Conservation (phyloP, 2,888 invertebrate genomes). For the Volucella inflata region DNA sequence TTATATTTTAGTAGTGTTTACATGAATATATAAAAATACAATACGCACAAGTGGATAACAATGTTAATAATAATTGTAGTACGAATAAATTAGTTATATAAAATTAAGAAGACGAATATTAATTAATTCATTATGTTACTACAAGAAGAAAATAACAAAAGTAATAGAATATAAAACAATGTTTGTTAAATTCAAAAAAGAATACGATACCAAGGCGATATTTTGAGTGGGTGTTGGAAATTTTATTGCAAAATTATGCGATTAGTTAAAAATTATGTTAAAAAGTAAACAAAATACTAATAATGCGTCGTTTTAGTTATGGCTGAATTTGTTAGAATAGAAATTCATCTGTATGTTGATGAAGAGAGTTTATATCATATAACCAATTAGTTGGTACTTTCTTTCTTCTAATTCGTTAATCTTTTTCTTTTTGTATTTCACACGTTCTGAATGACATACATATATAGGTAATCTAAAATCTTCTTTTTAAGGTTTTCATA, state of each 20-base stretch:
- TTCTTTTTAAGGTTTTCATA: too few species aligned
- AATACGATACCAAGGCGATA: not conserved
- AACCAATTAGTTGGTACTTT: too few species aligned
- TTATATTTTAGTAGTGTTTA: conserved; percentile 71
- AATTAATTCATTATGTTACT: conserved; percentile 2
- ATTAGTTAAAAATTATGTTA: conserved; percentile 11
- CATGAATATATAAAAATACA: conserved; percentile 53
- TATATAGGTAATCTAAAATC: too few species aligned
- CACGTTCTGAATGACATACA: too few species aligned
- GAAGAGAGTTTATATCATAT: too few species aligned
- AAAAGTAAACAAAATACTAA: not conserved
- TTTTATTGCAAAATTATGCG: conserved; percentile 20
- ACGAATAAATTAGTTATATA: conserved; percentile 32
- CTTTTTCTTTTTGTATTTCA: too few species aligned
- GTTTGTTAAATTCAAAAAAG: conserved; percentile 4
- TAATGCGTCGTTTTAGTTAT: conserved; percentile 22
- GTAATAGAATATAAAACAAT: not conserved
- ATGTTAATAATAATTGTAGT: conserved; percentile 47
- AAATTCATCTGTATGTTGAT: not conserved
- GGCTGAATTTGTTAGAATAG: conserved; percentile 24
- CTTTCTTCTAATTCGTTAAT: too few species aligned
- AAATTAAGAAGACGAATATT: not conserved
- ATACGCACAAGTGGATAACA: conserved; percentile 68
- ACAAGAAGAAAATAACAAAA: not conserved
- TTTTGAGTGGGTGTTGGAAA: conserved; percentile 24